Evolutionary conservation across 1,140 invertebrate genomes (phyloP), one percentile per base, ranked within the genome.

Genomic region (Meloidogyne exigua): DNA sequence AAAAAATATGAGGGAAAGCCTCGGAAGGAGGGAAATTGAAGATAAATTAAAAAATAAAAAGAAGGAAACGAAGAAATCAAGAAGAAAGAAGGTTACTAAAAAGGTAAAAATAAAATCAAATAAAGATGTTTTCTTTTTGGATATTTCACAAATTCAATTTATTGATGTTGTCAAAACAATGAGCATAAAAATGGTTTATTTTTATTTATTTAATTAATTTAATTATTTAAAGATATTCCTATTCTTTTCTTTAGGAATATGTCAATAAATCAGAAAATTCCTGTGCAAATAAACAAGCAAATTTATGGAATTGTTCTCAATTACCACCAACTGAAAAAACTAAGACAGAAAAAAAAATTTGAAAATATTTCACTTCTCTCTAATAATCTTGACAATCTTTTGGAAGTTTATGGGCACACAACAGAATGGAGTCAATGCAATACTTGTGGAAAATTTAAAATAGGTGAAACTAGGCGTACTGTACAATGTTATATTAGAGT

Each of bases 391-490:
- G 18, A 7, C 49, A 21, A 57, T n/a, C n/a, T 57, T 57, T 18
- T 73, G 49, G 72, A 73, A 11, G n/a, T 73, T 28, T 73, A 39
- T 10, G 62, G 72, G 28, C 72, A n/a, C 11, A 21, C 15, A 26
- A 73, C 21, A 64, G 72, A 66, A 36, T 73, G 72, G 72, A 73
- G 57, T 23, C 72, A 62, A 65, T 73, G 72, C 72, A 73, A 73
- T 65, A 73, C 13, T 28, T 73, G 72, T 36, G 72, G 72, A 13
- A 21, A 62, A 12, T 4, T 7, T 9, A 21, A 21, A 18, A 32
- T 62, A 32, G 72, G 72, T 21, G 72, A 73, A 25, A 26, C 15
- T 23, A 62, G 72, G 15, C 72, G 72, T 23, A 65, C 57, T 25
- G 65, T 57, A 7, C 65, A 62, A 66, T 73, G 72, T 36, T 73